Percentiles rank a stretch among this genome's conserved stretches.
These are phyloP conservation scores for Chaetops frenatus DNA, from an alignment of 2,113 vertebrate genomes.

Conservation along the genomic window DNA sequence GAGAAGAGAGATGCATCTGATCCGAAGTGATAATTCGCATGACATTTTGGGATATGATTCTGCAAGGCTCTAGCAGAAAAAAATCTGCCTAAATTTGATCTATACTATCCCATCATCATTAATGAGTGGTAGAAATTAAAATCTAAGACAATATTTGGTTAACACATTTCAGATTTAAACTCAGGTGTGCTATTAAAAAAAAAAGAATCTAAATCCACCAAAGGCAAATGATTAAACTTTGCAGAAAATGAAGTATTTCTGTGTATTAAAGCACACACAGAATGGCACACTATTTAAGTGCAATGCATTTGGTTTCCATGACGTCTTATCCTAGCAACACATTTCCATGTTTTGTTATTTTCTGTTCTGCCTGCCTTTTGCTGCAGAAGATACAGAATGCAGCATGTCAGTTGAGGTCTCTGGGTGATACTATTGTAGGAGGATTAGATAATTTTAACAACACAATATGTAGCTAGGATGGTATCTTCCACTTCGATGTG, in stretches of 20 bases:
- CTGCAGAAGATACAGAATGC: conserved; percentile 6
- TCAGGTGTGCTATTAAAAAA: background rate
- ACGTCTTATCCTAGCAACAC: conserved; percentile 14
- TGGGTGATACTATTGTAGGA: background rate
- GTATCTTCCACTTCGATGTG: background rate
- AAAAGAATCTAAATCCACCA: background rate
- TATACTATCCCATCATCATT: background rate
- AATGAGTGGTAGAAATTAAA: background rate
- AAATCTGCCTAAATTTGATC: background rate
- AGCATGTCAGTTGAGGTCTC: background rate
- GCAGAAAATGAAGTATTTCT: background rate
- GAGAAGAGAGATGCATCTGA: background rate
- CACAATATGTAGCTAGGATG: background rate
- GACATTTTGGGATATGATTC: background rate
- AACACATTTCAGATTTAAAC: background rate
- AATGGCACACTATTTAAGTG: background rate
- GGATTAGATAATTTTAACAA: background rate
- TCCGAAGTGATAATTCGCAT: background rate
- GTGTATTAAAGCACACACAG: background rate
- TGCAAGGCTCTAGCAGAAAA: background rate
- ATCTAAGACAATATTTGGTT: background rate
- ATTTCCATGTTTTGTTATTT: background rate
- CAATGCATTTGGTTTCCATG: conserved; percentile 13
- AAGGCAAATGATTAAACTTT: background rate
- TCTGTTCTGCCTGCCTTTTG: background rate